phyloP scores from a whole-genome alignment of 2,797 vertebrate species.

The Falco peregrinus region DNA sequence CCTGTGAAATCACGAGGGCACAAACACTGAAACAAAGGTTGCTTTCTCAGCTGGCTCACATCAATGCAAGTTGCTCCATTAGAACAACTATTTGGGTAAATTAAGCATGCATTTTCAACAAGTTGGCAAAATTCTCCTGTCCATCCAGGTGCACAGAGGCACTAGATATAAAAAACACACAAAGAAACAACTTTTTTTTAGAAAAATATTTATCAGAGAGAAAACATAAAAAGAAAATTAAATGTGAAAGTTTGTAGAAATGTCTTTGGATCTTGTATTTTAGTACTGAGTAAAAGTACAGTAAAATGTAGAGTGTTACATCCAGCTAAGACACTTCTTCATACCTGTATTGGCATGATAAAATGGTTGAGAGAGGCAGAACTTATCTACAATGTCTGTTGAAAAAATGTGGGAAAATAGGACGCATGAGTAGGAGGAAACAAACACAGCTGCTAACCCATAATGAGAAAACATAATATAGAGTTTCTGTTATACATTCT shows the following conservation, averaged over 20 bases:
- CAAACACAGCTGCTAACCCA: background rate
- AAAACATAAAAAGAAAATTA: background rate
- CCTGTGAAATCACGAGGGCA: constrained; percentile 79
- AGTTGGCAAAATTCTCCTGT: constrained; percentile 81
- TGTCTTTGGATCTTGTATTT: background rate
- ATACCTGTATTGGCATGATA: background rate
- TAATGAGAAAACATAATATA: background rate
- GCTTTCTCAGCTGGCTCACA: constrained; percentile 66
- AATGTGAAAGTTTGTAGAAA: background rate
- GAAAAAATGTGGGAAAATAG: background rate
- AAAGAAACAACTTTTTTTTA: background rate
- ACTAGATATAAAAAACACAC: constrained; percentile 64
- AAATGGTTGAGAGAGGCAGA: background rate
- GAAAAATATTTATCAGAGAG: background rate
- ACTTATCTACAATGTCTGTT: background rate
- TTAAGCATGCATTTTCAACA: constrained; percentile 78
- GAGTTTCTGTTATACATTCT: background rate
- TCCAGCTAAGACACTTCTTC: background rate
- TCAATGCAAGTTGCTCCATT: constrained; percentile 79
- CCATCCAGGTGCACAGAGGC: constrained; percentile 79
- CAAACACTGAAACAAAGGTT: constrained; percentile 74
- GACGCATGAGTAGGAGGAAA: background rate
- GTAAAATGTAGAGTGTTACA: background rate
- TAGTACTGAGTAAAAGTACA: background rate
- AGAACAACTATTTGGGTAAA: constrained; percentile 74